Base-by-base conservation (phyloP, 2,113 vertebrate species). In the Vimba vimba region DNA sequence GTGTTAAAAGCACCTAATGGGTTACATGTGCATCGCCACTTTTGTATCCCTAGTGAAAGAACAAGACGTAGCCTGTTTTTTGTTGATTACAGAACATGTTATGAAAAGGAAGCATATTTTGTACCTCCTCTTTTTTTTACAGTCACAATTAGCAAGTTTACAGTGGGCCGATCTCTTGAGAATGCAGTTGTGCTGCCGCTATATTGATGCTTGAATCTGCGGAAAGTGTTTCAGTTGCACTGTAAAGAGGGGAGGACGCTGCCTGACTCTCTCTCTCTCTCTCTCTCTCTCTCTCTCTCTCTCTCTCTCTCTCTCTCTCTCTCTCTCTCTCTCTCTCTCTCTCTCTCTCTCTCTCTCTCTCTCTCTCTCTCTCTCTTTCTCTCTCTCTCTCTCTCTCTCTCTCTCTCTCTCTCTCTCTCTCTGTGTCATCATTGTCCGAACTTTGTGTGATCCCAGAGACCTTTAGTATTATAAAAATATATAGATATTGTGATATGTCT, bases 101-200 rank as follows among this genome's bases (percentile, higher is more conserved):
- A 62, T 73, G 25, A 82, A 64, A 82, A 21, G 3, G 92, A 92
- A 89, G 93, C 90, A 90, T 91, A 92, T 95, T 95, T 95, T 95
- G 93, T 95, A 94, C 93, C 93, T 94, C 90, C 92, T 89, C 93
- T 93, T 92, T 93, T 92, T 90, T 90, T 93, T 89, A 91, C 89
- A 55, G 87, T 90, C 91, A 87, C 89, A 85, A 88, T 91, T 90
- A 91, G 91, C 87, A 92, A 74, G 89, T 88, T 87, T 76, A 52
- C 75, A 82, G 75, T 47, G 79, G 90, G 88, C 79, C 91, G 91
- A 89, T 86, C 84, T 90, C 62, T 84, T 89, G 88, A 92, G 85
- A 92, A 91, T 89, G 86, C 69, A 71, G 50, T 86, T 62, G 25
- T 30, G 50, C 30, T 27, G 30, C 84, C 86, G 85, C 86, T 89